Percentiles rank a stretch among this genome's conserved stretches.
phyloP scores from a whole-genome alignment of 2,888 invertebrate genomes.

The Melanophora roralis region DNA sequence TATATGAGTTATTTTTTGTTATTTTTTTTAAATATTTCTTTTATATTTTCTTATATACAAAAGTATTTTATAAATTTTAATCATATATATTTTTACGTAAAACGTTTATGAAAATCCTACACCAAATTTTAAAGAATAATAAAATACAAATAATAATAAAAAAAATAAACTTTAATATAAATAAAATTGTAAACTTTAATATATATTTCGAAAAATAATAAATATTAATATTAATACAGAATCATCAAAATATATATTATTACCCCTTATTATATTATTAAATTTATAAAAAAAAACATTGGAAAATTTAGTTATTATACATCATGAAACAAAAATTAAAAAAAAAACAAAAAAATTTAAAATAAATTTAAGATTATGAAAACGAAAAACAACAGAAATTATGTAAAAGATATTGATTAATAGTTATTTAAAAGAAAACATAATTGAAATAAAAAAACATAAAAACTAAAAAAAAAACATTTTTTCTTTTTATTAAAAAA shows the following conservation, averaged over 20 bases:
- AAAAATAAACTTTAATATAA: conserved; percentile 3
- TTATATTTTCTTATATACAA: neutral
- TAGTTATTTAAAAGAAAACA: conserved; percentile 61
- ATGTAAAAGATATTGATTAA: conserved; percentile 62
- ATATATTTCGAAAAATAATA: conserved; percentile 51
- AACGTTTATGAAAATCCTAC: conserved; percentile 61
- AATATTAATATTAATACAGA: conserved; percentile 40
- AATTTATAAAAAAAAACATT: conserved; percentile 57
- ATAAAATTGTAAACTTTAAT: conserved; percentile 45
- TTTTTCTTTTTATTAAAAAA: neutral
- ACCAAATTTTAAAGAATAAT: conserved; percentile 53
- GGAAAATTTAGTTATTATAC: conserved; percentile 62
- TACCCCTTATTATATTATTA: conserved; percentile 55
- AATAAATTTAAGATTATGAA: conserved; percentile 59
- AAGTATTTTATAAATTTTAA: conserved; percentile 19
- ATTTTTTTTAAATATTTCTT: neutral
- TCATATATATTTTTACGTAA: conserved; percentile 59
- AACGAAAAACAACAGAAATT: conserved; percentile 42
- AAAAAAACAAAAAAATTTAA: conserved; percentile 47
- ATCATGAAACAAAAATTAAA: conserved; percentile 49
- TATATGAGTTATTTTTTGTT: neutral
- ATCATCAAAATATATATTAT: conserved; percentile 59
- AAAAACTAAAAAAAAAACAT: conserved; percentile 53
- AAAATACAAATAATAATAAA: conserved; percentile 44
- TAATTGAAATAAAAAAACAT: conserved; percentile 57